Conservation (phyloP, 2,113 vertebrate genomes). For the Anser brachyrhynchus region DNA sequence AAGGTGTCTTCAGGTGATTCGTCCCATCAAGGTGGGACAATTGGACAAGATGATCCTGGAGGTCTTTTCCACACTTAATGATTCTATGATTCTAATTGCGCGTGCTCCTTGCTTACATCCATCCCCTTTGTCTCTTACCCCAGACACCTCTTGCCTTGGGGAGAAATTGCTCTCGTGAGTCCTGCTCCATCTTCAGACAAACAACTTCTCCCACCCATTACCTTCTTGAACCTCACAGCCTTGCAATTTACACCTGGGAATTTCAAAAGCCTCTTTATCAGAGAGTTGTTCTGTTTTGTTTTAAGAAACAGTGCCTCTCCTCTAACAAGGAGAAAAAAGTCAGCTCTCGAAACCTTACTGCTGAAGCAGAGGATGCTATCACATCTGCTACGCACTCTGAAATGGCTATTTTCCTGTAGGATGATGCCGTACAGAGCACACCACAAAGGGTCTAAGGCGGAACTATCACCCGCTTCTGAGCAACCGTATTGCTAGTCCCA, state of each 20-base stretch:
- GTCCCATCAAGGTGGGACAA: too few relatives aligned
- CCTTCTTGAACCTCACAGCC: not conserved
- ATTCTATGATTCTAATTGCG: too few relatives aligned
- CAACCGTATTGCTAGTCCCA: not conserved
- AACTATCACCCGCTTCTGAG: not conserved
- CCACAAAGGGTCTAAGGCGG: fast-evolving
- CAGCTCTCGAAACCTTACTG: not conserved
- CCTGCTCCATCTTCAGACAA: not conserved
- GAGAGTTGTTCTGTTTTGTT: not conserved
- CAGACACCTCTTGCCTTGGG: not conserved
- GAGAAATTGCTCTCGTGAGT: not conserved
- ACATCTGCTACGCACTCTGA: not conserved
- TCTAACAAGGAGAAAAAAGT: not conserved
- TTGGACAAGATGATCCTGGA: too few relatives aligned
- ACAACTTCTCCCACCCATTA: not conserved
- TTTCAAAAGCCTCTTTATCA: not conserved
- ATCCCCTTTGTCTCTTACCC: not conserved
- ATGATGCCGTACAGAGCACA: not conserved
- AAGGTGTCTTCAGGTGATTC: not conserved
- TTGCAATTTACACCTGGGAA: not conserved
- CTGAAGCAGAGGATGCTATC: not conserved
- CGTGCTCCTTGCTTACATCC: not conserved
- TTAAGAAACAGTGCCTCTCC: not conserved
- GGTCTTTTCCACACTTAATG: too few relatives aligned
- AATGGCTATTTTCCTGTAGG: not conserved